A percentile compares a stretch with the other conserved stretches of the same genome.
phyloP scores from a whole-genome alignment of 2,113 vertebrate species.

The Crotalus helleri region DNA sequence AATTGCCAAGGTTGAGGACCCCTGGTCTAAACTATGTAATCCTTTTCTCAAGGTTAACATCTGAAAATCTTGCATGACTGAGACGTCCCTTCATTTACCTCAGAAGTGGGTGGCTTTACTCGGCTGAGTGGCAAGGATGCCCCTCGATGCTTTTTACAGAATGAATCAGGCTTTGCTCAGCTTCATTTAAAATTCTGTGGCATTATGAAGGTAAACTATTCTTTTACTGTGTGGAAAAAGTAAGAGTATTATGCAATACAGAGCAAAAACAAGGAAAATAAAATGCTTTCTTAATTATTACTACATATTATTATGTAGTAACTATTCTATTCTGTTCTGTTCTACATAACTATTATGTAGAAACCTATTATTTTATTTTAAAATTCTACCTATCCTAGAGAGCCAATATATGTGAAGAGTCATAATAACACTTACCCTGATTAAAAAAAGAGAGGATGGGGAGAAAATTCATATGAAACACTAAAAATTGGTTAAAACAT shows the following conservation, averaged over 20 bases:
- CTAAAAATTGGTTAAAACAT: not conserved
- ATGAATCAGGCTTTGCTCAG: not conserved
- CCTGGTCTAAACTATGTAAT: not conserved
- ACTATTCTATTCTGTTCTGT: no score
- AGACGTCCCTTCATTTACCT: not conserved
- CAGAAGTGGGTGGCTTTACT: not conserved
- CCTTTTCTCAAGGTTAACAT: not conserved
- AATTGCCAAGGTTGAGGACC: no score
- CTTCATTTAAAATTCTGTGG: not conserved
- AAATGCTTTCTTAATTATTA: not conserved
- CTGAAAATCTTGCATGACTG: not conserved
- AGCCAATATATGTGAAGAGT: not conserved
- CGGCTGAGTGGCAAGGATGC: not conserved
- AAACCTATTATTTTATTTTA: not conserved
- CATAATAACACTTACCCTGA: not conserved
- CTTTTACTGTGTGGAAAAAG: not conserved
- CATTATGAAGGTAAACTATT: not conserved
- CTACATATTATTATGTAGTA: not conserved
- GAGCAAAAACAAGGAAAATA: not conserved
- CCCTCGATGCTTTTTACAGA: not conserved
- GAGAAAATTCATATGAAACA: not conserved
- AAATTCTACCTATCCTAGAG: not conserved
- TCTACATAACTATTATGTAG: no score
- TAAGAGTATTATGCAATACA: not conserved
- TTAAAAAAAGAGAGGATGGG: not conserved